These are phyloP conservation scores for Vicugna pacos DNA, from an alignment of 2,113 vertebrate species.

Conservation along the genomic window DNA sequence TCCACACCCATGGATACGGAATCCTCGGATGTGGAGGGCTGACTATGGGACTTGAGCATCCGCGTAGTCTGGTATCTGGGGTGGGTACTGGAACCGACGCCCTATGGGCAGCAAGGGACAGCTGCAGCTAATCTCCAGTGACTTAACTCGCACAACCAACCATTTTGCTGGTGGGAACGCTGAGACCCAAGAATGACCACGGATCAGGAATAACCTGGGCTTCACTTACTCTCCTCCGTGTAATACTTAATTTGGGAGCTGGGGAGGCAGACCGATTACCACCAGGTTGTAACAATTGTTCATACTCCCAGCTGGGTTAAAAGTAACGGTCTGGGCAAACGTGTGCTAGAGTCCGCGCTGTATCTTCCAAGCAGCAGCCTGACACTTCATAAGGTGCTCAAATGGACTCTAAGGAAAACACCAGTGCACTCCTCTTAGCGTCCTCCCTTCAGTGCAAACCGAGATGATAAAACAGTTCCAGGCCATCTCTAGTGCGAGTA, in stretches of 20 bases:
- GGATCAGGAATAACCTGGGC: rapidly evolving
- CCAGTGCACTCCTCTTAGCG: background rate
- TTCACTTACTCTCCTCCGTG: rapidly evolving
- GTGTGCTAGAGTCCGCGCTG: rapidly evolving
- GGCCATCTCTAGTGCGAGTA: background rate
- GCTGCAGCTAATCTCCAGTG: rapidly evolving
- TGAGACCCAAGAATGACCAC: rapidly evolving
- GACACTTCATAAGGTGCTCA: background rate
- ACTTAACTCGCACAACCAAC: background rate
- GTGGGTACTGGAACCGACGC: rapidly evolving
- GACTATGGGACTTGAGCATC: background rate
- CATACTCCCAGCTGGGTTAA: background rate
- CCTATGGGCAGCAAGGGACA: background rate
- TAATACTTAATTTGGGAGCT: background rate
- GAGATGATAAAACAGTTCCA: background rate
- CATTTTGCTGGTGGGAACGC: rapidly evolving
- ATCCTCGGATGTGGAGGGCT: background rate
- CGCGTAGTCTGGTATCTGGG: too few species aligned
- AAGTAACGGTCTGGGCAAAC: background rate
- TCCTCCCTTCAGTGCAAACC: background rate
- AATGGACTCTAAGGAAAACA: background rate
- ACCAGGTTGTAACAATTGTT: background rate
- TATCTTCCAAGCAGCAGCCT: background rate
- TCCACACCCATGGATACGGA: background rate
- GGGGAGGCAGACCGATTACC: background rate